Percentiles rank a stretch among this genome's conserved stretches.
phyloP scores from a whole-genome alignment of 2,888 invertebrate species.

The Heterodera filipjevi region DNA sequence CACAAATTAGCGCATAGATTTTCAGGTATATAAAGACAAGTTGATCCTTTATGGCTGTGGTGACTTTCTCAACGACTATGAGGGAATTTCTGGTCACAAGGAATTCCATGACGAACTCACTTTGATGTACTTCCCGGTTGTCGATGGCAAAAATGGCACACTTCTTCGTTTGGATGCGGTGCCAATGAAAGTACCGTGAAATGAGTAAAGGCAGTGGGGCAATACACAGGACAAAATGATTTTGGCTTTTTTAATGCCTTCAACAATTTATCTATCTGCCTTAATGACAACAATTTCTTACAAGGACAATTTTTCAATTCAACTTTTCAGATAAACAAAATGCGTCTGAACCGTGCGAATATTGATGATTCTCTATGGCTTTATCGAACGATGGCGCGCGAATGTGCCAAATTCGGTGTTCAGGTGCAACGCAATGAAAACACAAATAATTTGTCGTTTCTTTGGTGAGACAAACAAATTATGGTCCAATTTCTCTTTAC shows the following conservation, averaged over 20 bases:
- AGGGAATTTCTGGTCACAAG: conserved; percentile 11
- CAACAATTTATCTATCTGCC: too few relatives aligned
- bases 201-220: too few relatives aligned
- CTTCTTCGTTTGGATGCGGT: not conserved
- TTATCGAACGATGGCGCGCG: not conserved
- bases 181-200: conserved; percentile 10
- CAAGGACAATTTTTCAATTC: not conserved
- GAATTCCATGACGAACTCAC: conserved; percentile 13
- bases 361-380: conserved; percentile 12
- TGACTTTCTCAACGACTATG: conserved; percentile 24
- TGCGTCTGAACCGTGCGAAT: not conserved
- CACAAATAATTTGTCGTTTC: conserved; percentile 10
- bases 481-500: too few relatives aligned
- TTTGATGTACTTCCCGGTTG: conserved; percentile 17
- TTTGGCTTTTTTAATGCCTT: too few relatives aligned
- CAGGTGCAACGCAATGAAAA: not conserved
- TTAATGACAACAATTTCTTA: too few relatives aligned
- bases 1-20: too few relatives aligned
- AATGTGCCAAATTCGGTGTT: conserved; percentile 20
- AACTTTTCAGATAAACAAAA: not conserved
- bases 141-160: not conserved
- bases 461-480: conserved; percentile 3
- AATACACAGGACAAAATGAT: too few relatives aligned
- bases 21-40: conserved; percentile 7
- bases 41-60: conserved; percentile 20